phyloP scores from a whole-genome alignment of 2,113 vertebrate species.

The Formicarius rufipectus region DNA sequence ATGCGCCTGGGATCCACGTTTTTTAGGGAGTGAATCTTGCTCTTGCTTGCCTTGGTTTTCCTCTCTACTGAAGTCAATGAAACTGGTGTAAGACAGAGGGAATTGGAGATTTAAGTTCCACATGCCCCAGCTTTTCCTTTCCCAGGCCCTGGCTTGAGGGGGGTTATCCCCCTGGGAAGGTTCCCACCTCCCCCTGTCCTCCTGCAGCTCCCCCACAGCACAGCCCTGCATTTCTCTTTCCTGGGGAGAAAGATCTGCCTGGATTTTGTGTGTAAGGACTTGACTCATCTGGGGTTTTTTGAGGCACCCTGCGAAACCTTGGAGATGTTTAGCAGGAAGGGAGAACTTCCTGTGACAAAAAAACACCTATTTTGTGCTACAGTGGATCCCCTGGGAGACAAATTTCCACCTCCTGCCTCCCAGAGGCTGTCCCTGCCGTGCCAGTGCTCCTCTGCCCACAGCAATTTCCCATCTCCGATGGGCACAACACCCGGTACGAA shows the following conservation, averaged over 20 bases:
- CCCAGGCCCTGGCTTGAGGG: background rate
- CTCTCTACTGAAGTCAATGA: accelerated
- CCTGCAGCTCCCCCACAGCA: background rate
- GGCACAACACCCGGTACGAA: accelerated
- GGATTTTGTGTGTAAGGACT: accelerated
- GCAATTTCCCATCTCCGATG: accelerated
- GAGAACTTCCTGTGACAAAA: background rate
- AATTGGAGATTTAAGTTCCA: background rate
- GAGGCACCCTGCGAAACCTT: background rate
- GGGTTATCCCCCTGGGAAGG: background rate
- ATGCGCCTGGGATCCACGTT: background rate
- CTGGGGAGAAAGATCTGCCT: background rate
- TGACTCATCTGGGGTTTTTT: background rate
- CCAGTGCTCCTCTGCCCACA: accelerated
- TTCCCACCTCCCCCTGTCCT: background rate
- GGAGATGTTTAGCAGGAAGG: background rate
- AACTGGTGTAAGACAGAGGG: accelerated
- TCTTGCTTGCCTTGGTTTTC: background rate
- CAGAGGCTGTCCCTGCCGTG: background rate
- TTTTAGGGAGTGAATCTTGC: background rate
- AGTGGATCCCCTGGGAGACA: background rate
- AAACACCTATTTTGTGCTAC: accelerated
- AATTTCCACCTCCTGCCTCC: background rate
- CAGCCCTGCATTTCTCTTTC: background rate
- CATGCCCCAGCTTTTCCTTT: background rate